Base-by-base conservation (phyloP, 1,140 invertebrate genomes). In the Drosophila kanapiae region DNA sequence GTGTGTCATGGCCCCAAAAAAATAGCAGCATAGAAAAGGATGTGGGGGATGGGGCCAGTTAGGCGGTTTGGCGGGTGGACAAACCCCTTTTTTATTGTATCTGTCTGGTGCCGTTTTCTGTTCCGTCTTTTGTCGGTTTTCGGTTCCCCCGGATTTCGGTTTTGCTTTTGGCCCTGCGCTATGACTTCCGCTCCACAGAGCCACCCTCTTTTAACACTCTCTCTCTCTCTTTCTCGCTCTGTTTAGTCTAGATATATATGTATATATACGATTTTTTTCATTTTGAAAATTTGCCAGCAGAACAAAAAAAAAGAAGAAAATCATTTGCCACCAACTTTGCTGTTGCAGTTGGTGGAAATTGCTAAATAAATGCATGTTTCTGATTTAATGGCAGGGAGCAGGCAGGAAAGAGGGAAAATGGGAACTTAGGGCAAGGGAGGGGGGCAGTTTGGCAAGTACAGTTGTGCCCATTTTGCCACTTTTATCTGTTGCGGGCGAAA, bases 281-380 rank as follows among this genome's bases (percentile, higher is more conserved):
- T 76, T 85, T 85, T 85, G 79, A 87, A 87, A 87, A 80, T 87
- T 87, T 80, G 82, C 79, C 82, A 86, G 43, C 45, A 60, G 23
- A 35, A 59, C 62, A 27, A 16, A 13, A 42, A n/a, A 40, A 18
- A 35, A 40, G 9, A 49, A 48, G 48, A 61, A 38, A 48, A 56
- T 75, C 74, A 75, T 76, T 86, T 78, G 77, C 51, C 51, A 57
- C 23, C 47, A 72, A 54, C 57, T 76, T 71, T 71, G 62, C 72
- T 31, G 38, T 77, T 63, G 57, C 70, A 51, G 61, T 67, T 64
- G 64, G 43, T 60, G 83, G 67, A 91, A 91, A 91, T 91, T 85
- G 86, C 86, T 78, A 91, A 91, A 91, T 91, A 91, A 91, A 91
- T 91, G 86, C 86, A 82, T 91, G 86, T 80, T 91, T 75, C 82